Evolutionary conservation across 2,888 invertebrate species (phyloP), one percentile per base, ranked within the genome.

Genomic region (Acanthococcus lagerstroemiae): DNA sequence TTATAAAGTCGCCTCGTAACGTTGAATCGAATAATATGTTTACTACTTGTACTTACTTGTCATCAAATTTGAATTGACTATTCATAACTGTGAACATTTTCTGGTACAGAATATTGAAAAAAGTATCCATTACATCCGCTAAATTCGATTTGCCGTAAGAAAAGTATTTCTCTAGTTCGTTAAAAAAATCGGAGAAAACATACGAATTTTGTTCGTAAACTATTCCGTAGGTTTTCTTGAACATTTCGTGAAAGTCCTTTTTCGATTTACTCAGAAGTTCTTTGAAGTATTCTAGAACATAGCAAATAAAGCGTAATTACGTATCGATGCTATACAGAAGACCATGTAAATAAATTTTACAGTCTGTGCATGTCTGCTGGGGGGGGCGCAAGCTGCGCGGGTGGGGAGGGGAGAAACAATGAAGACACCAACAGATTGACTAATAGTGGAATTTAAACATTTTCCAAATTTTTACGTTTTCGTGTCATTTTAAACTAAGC

Each of bases 11-110:
- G n/a, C n/a, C n/a, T n/a, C n/a, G n/a, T n/a, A n/a, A n/a, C n/a
- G n/a, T n/a, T n/a, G n/a, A n/a, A n/a, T n/a, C n/a, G n/a, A n/a
- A n/a, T n/a, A n/a, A n/a, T n/a, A n/a, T n/a, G n/a, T n/a, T n/a
- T n/a, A n/a, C n/a, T n/a, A n/a, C n/a, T n/a, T n/a, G 1, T 19
- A 67, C 83, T 82, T 78, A 91, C 83, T 86, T 87, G 69, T 88
- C 87, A 75, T 91, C 88, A 74, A 95, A 93, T 69, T 82, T 82
- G 76, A 94, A 95, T 77, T 94, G 93, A n/a, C 87, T 83, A 77
- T 96, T 95, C 72, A 95, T 82, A 55, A 95, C 94, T 19, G 87
- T 87, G 79, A 95, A 95, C 94, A 96, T 95, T 77, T 90, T 90
- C 79, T 94, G 90, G 77, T 95, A 93, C 44, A 96, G 83, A 17